Conservation (phyloP, 2,888 invertebrate genomes). For the Agelastica alni region DNA sequence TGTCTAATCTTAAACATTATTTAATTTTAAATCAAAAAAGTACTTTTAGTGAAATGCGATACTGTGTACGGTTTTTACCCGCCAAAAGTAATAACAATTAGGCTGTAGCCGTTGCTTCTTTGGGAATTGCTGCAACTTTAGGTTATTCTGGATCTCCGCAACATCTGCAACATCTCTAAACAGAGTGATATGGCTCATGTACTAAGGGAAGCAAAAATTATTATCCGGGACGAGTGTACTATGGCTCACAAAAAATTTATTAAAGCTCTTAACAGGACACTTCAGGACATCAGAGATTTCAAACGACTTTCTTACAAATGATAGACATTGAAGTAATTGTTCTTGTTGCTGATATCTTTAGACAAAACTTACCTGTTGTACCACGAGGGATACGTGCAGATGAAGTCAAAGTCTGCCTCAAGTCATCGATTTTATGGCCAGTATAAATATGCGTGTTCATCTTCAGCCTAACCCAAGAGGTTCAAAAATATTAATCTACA, state of each 20-base stretch:
- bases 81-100: too few relatives aligned
- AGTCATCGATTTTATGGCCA: neutral
- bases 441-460: neutral
- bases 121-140: neutral
- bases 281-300: neutral
- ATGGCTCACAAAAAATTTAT: neutral
- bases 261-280: neutral
- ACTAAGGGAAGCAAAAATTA: neutral
- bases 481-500: neutral
- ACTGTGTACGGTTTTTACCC: too few relatives aligned
- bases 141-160: neutral
- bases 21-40: too few relatives aligned
- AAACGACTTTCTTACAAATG: too few relatives aligned
- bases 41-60: too few relatives aligned
- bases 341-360: too few relatives aligned
- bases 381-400: too few relatives aligned
- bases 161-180: neutral
- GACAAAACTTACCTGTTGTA: too few relatives aligned
- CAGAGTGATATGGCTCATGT: neutral
- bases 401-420: too few relatives aligned
- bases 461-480: neutral
- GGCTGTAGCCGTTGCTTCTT: constrained; percentile 3
- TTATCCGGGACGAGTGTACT: neutral
- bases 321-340: too few relatives aligned
- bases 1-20: too few relatives aligned